phyloP scores from a whole-genome alignment of 64 coral and sea anemone species.

The Porites australiensis region DNA sequence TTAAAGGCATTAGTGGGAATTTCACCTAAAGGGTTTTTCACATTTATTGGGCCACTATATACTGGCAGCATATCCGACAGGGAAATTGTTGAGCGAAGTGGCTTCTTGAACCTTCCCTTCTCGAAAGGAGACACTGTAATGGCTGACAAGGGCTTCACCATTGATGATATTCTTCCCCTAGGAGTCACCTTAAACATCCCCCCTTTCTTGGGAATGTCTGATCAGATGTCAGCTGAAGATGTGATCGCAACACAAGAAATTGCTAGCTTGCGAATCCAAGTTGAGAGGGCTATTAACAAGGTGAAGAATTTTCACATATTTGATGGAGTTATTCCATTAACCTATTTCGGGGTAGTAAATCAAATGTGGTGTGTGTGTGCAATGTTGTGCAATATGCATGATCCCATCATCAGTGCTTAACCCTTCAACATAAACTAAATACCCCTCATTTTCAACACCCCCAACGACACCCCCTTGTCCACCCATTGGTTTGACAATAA shows the following conservation, averaged over 20 bases:
- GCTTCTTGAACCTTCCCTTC: no score
- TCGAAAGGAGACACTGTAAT: no score
- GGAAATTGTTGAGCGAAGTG: no score
- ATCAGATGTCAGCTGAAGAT: constrained; percentile 14
- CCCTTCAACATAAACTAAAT: no score
- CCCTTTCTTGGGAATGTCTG: background rate
- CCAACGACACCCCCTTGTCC: no score
- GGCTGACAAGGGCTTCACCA: no score
- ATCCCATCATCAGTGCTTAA: constrained; percentile 12
- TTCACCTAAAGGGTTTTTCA: background rate
- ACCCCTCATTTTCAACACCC: no score
- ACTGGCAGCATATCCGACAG: no score
- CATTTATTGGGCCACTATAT: no score
- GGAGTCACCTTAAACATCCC: no score
- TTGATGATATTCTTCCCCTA: no score
- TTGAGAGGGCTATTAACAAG: constrained; percentile 8
- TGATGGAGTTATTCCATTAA: constrained; percentile 20
- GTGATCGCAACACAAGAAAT: constrained; percentile 1
- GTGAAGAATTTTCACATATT: constrained; percentile 6
- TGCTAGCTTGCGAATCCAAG: background rate
- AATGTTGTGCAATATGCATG: constrained; percentile 8
- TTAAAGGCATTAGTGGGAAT: background rate
- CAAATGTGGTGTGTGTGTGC: constrained; percentile 25
- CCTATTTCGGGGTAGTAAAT: constrained; percentile 5
- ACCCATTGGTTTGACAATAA: no score